Percentiles rank a stretch among this genome's conserved stretches.
Evolutionary conservation across 2,113 vertebrate species (phyloP).

Genomic region (Pygoscelis antarcticus): DNA sequence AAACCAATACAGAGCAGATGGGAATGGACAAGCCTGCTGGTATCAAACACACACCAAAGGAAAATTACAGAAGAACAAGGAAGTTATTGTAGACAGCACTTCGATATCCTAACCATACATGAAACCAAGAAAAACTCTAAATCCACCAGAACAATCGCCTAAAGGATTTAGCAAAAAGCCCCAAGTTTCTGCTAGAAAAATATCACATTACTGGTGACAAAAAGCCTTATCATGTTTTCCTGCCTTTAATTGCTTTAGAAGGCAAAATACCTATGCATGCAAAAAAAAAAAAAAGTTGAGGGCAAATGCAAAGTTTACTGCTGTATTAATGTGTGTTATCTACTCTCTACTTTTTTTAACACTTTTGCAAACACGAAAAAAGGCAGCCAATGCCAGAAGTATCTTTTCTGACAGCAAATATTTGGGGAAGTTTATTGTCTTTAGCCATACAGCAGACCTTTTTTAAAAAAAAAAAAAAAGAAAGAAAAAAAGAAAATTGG

Average conservation of each 20-base stretch:
- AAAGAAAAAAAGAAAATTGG: neutral
- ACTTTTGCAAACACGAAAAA: neutral
- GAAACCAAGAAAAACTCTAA: conserved; percentile 43
- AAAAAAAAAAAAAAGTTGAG: neutral
- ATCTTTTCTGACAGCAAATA: neutral
- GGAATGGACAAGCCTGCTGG: conserved; percentile 58
- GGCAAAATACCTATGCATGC: neutral
- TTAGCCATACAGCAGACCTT: neutral
- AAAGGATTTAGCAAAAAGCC: conserved; percentile 5
- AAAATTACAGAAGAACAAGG: conserved; percentile 68
- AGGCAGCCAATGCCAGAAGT: neutral
- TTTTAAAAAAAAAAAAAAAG: neutral
- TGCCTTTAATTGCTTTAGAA: neutral
- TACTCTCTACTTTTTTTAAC: neutral
- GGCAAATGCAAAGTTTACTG: neutral
- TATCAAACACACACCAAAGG: conserved; percentile 37
- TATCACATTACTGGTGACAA: conserved; percentile 15
- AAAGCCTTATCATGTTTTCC: neutral
- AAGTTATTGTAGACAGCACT: conserved; percentile 50
- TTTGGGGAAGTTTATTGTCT: neutral
- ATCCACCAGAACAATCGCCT: neutral
- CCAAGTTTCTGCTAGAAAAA: conserved; percentile 7
- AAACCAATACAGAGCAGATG: conserved; percentile 56
- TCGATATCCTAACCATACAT: neutral
- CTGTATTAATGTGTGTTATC: neutral